Evolutionary conservation across 1,140 invertebrate species (phyloP), one percentile per base, ranked within the genome.

Genomic region (Macrotrachela quadricornifera): DNA sequence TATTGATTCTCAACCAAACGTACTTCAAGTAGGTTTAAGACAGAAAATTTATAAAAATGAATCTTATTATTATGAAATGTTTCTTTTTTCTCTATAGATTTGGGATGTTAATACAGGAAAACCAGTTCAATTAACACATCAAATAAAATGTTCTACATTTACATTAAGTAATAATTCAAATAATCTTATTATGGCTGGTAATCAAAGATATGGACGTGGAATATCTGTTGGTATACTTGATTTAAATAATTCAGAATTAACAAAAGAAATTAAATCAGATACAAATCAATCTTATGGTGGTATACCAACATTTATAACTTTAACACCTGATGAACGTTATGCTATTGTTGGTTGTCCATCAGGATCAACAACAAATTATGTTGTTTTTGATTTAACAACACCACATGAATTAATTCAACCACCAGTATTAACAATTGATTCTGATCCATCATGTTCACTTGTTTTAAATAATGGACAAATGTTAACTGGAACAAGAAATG

Each of bases 191-290:
- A 55, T 55, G 54, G 54, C 54, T 18, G 49, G 54, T 41, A 55
- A 55, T 46, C 54, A 55, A 42, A 47, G 39, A 11, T 55, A 47
- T 17, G 54, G 54, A 13, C 30, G 45, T 16, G 54, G 54, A 16
- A 50, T 55, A 21, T 47, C 44, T 42, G 49, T 55, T 42, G 54
- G 54, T 13, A 50, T 55, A 10, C 36, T 55, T 11, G 54, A 55
- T 17, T 17, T 55, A 14, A 17, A 45, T 13, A 45, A 36, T 43
- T 46, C 17, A 21, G 54, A 50, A 41, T 37, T 55, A 3, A 55
- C 54, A n/a, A 55, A 55, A 50, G 54, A 55, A 36, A 38, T 55
- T 4, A 55, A 55, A 47, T 50, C 48, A 13, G 54, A 55, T 43
- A 44, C 54, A 10, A 50, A 41, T 4, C 10, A 46, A 15, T 46